Evolutionary conservation across 1,140 invertebrate genomes (phyloP), one percentile per base, ranked within the genome.

Genomic region (Acarapis woodi): DNA sequence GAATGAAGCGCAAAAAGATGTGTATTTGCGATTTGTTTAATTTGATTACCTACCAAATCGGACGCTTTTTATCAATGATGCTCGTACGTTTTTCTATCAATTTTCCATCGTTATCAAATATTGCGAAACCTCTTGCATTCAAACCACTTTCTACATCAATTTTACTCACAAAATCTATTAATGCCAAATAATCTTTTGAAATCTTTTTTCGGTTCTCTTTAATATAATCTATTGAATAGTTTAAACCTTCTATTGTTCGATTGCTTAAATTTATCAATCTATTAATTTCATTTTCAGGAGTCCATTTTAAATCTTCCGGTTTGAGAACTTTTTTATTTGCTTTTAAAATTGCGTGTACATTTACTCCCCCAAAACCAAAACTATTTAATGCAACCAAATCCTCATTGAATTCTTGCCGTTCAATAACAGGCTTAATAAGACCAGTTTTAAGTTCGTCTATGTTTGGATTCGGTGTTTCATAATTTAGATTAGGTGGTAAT

Each of bases 281-380:
- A n/a, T n/a, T n/a, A n/a, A n/a, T n/a, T n/a, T n/a, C n/a, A n/a
- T n/a, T n/a, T n/a, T n/a, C n/a, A 3, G 35, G 32, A 9, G 37
- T 30, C 8, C 24, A 21, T 6, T 44, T 5, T 15, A 20, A 23
- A 21, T 19, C n/a, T 26, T 51, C 4, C 3, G 22, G 22, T 10
- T 8, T 29, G 9, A 14, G 9, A 3, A 2, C 9, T 24, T 35
- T 40, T 14, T 26, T 20, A 12, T 47, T 37, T 1, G 72, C 72
- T 47, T 71, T 68, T 0, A 94, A 57, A 34, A 94, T 60, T 0
- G 80, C 56, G 54, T 96, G 87, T 16, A 78, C 83, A 58, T 96
- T 94, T 19, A 83, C 77, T 29, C 88, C 88, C 40, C 87, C 88
- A 58, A 94, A 94, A 16, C 88, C 88, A 54, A 96, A 94, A 1